A percentile compares a stretch with the other conserved stretches of the same genome.
Evolutionary conservation across 2,113 vertebrate genomes (phyloP).

Genomic region (Ploceus nigricollis): DNA sequence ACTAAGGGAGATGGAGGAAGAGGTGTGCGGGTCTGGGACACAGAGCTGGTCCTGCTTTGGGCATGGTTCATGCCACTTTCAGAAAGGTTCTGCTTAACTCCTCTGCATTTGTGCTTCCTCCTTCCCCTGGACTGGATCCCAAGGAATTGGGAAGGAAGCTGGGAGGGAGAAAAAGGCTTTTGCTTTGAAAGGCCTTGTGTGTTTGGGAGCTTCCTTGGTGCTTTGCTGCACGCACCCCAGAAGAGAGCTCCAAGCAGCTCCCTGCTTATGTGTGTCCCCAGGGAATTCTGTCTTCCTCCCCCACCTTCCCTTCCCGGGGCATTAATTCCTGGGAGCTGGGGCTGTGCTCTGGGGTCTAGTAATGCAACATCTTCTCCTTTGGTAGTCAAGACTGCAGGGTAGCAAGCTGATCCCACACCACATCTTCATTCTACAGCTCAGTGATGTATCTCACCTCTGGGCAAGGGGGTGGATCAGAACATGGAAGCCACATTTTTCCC

Average conservation of each 20-base stretch:
- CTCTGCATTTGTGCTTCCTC: background rate
- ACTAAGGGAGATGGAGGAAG: background rate
- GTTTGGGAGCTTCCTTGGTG: background rate
- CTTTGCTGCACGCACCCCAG: fast-evolving
- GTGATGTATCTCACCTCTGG: fast-evolving
- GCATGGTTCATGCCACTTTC: fast-evolving
- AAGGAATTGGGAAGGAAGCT: background rate
- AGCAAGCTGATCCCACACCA: background rate
- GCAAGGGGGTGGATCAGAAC: background rate
- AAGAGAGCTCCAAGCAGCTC: background rate
- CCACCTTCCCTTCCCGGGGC: background rate
- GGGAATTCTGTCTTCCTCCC: background rate
- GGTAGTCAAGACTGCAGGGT: background rate
- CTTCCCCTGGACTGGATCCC: background rate
- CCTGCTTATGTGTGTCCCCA: fast-evolving
- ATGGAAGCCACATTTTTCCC: background rate
- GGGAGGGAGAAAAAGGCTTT: background rate
- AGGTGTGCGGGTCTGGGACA: fast-evolving
- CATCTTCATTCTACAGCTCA: background rate
- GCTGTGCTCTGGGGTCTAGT: background rate
- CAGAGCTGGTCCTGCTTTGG: background rate
- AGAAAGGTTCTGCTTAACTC: background rate
- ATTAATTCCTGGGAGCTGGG: background rate
- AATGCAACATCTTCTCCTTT: background rate
- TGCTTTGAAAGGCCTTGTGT: background rate